Conservation (phyloP, 2,113 vertebrate genomes). For the Archilochus colubris region DNA sequence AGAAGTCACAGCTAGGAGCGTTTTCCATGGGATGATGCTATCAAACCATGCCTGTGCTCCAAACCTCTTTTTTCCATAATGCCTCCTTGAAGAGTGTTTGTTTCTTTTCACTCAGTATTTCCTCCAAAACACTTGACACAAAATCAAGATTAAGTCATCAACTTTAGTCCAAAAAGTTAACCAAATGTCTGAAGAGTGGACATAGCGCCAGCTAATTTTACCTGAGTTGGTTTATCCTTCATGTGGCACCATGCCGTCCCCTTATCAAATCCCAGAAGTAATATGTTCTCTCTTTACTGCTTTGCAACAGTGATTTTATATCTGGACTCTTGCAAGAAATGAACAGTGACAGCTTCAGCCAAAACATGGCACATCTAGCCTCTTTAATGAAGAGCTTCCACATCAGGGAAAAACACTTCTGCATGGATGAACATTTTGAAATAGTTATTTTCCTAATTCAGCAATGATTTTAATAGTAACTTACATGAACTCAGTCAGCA, state of each 20-base stretch:
- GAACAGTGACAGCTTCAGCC: neutral
- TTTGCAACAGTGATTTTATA: neutral
- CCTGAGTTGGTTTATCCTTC: neutral
- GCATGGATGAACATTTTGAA: neutral
- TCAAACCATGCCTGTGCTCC: neutral
- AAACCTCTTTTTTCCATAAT: rapidly evolving
- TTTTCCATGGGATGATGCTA: neutral
- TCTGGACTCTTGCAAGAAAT: neutral
- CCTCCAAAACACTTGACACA: neutral
- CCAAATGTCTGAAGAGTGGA: neutral
- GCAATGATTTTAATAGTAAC: neutral
- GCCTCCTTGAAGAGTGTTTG: neutral
- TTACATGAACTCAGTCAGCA: neutral
- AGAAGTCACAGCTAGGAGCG: neutral
- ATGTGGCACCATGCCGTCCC: neutral
- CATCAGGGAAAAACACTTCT: neutral
- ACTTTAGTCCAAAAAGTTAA: neutral
- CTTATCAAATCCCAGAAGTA: neutral
- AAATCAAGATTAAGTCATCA: neutral
- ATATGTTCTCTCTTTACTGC: neutral
- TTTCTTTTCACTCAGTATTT: neutral
- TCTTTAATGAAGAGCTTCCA: neutral
- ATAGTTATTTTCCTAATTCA: neutral
- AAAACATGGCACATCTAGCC: neutral
- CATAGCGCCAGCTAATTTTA: neutral